Percentiles rank a stretch among this genome's conserved stretches.
Conservation (phyloP, 2,888 invertebrate genomes). For the Oegoconia quadripuncta region DNA sequence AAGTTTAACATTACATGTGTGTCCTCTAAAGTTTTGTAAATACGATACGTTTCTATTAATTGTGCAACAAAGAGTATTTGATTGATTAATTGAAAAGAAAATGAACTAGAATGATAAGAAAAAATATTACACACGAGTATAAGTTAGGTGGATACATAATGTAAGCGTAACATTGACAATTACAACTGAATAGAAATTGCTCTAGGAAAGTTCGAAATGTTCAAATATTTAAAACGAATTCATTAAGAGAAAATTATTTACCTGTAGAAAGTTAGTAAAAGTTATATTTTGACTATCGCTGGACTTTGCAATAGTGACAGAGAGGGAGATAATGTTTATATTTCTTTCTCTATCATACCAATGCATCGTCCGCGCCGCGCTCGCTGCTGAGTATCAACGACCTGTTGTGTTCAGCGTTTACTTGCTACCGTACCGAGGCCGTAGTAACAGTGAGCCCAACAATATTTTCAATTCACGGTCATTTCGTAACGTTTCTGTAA, state of each 20-base stretch:
- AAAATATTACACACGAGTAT: too few species aligned
- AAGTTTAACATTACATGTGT: too few species aligned
- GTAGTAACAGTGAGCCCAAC: constrained; percentile 52
- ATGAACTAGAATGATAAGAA: too few species aligned
- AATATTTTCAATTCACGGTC: constrained; percentile 69
- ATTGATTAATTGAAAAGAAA: too few species aligned
- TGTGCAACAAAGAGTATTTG: not conserved
- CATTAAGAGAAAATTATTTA: too few species aligned
- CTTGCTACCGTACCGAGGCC: constrained; percentile 47
- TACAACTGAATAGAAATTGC: too few species aligned
- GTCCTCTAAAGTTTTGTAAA: too few species aligned
- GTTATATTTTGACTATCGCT: constrained; percentile 21
- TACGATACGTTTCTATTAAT: constrained; percentile 1
- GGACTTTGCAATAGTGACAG: constrained; percentile 36
- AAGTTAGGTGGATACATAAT: too few species aligned
- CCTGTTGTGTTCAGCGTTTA: constrained; percentile 51
- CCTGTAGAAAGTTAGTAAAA: too few species aligned
- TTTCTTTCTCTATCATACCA: constrained; percentile 51
- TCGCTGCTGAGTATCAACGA: constrained; percentile 64
- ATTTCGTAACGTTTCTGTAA: constrained; percentile 68
- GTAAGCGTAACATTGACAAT: too few species aligned
- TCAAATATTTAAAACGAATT: not conserved
- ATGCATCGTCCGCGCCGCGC: constrained; percentile 42
- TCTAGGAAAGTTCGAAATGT: too few species aligned
- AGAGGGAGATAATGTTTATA: constrained; percentile 58